These are phyloP conservation scores for Buphagus erythrorhynchus DNA, from an alignment of 2,797 vertebrate genomes.

Conservation along the genomic window DNA sequence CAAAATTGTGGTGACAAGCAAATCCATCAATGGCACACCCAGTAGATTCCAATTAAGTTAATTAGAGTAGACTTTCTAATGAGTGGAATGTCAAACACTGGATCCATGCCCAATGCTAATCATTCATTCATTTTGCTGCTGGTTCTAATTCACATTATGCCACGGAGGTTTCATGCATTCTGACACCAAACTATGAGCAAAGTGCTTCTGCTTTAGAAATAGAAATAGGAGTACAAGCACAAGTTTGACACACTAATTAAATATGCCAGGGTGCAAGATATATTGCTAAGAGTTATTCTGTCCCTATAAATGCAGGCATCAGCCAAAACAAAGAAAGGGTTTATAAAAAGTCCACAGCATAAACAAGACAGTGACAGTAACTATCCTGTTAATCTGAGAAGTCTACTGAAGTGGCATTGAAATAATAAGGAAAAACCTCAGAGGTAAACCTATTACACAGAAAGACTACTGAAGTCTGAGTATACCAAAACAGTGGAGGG, in stretches of 20 bases:
- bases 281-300: constrained; percentile 22
- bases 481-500: rapidly evolving
- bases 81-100: constrained; percentile 73
- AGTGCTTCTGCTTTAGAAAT: constrained; percentile 54
- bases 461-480: neutral
- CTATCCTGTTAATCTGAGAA: neutral
- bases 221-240: constrained; percentile 19
- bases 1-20: constrained; percentile 68
- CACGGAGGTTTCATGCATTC: constrained; percentile 62
- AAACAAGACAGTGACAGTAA: neutral
- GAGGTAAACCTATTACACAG: neutral
- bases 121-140: constrained; percentile 74
- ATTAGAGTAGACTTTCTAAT: constrained; percentile 73
- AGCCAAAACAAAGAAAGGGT: neutral
- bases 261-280: constrained; percentile 2
- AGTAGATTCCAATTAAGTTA: constrained; percentile 74
- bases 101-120: constrained; percentile 72
- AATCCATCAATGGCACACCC: constrained; percentile 76
- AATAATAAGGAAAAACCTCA: neutral
- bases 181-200: constrained; percentile 63
- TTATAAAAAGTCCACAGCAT: neutral
- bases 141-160: constrained; percentile 63
- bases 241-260: constrained; percentile 65
- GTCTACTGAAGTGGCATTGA: neutral
- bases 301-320: neutral